A percentile compares a stretch with the other conserved stretches of the same genome.
phyloP scores from a whole-genome alignment of 2,888 invertebrate genomes.

The Leptogaster cylindrica region DNA sequence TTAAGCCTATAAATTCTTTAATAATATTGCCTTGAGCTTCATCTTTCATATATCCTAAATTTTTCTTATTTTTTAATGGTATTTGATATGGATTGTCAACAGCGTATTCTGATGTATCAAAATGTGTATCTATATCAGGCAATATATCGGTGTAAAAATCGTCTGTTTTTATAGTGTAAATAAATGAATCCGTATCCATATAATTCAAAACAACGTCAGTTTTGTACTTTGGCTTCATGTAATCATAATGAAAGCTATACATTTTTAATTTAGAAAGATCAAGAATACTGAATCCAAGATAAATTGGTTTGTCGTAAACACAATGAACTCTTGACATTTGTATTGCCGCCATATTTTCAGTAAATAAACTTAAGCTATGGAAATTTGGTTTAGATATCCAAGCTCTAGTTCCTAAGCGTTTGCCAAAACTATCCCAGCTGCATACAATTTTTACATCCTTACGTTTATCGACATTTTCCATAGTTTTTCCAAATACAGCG shows the following conservation, averaged over 20 bases:
- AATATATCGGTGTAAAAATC: neutral
- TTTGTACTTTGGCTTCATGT: constrained; percentile 9
- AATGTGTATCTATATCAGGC: neutral
- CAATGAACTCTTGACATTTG: constrained; percentile 42
- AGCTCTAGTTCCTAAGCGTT: too few relatives aligned
- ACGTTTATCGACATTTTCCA: constrained; percentile 47
- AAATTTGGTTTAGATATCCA: too few relatives aligned
- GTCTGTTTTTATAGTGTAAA: neutral
- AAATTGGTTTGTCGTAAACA: constrained; percentile 47
- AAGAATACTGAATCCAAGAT: constrained; percentile 44
- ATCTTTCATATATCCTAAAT: too few relatives aligned
- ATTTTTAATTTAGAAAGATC: constrained; percentile 46
- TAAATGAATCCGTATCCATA: neutral
- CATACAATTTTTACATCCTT: constrained; percentile 45
- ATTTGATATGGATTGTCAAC: too few relatives aligned
- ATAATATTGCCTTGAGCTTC: too few relatives aligned
- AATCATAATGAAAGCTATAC: constrained; percentile 47
- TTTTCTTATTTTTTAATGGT: too few relatives aligned
- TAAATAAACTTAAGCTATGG: constrained; percentile 35
- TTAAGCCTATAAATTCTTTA: too few relatives aligned
- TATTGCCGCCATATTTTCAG: constrained; percentile 47
- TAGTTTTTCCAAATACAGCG: constrained; percentile 50
- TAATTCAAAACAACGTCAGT: neutral
- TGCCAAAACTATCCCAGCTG: constrained; percentile 39
- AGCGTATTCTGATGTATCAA: neutral